Percentiles rank a stretch among this genome's conserved stretches.
These are phyloP conservation scores for Plestiodon gilberti DNA, from an alignment of 2,113 vertebrate species.

Conservation along the genomic window DNA sequence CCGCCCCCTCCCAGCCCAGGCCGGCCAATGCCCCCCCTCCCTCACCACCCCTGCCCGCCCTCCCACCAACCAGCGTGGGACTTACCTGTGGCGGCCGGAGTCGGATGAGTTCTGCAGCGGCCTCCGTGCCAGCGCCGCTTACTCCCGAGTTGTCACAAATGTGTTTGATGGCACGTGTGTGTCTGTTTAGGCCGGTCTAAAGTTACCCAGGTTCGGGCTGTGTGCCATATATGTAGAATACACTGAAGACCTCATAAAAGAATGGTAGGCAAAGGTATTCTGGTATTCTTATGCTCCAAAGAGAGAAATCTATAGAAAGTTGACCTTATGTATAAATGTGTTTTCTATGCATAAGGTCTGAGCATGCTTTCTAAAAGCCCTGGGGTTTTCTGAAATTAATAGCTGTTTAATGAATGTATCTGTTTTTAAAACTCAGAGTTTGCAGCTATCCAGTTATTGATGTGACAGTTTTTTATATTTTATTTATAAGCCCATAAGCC, in stretches of 20 bases:
- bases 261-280: not conserved
- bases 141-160: too few species aligned
- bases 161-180: too few species aligned
- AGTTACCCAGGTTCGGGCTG: too few species aligned
- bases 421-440: not conserved
- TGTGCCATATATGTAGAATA: too few species aligned
- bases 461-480: conserved; percentile 18
- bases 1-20: too few species aligned
- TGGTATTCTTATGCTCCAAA: conserved; percentile 6
- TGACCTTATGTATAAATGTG: not conserved
- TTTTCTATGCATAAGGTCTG: not conserved
- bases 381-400: conserved; percentile 1
- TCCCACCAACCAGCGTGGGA: too few species aligned
- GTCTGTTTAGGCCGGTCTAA: too few species aligned
- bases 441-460: not conserved
- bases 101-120: too few species aligned
- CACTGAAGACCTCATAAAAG: not conserved
- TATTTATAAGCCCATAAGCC: conserved; percentile 26
- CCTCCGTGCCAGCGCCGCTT: too few species aligned
- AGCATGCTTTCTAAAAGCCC: conserved; percentile 17
- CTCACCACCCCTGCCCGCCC: too few species aligned
- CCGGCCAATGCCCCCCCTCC: too few species aligned
- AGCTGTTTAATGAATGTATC: conserved; percentile 20
- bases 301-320: conserved; percentile 17
- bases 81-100: too few species aligned